Percentiles rank a stretch among this genome's conserved stretches.
Conservation (phyloP, 2,888 invertebrate genomes). For the Camptogramma bilineatum region DNA sequence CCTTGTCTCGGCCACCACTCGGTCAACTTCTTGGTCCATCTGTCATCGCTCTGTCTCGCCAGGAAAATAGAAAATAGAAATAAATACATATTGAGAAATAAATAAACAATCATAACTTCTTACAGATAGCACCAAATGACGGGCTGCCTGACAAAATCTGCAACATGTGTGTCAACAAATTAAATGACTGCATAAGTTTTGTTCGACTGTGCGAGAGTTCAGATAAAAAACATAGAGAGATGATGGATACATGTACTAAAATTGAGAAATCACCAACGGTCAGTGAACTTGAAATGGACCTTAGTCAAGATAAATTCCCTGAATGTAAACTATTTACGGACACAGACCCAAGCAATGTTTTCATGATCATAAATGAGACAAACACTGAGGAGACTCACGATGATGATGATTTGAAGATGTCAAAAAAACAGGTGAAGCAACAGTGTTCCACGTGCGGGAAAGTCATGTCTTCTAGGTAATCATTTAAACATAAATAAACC, state of each 20-base stretch:
- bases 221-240: conserved; percentile 59
- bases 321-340: conserved; percentile 45
- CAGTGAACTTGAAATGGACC: conserved; percentile 32
- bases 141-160: conserved; percentile 70
- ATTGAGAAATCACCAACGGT: conserved; percentile 29
- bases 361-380: conserved; percentile 30
- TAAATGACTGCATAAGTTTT: conserved; percentile 68
- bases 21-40: no score
- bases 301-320: conserved; percentile 29
- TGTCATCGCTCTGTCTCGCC: no score
- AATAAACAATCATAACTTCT: background rate
- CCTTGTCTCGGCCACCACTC: no score
- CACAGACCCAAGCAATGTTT: conserved; percentile 47
- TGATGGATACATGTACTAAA: conserved; percentile 39
- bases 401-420: conserved; percentile 31
- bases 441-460: conserved; percentile 83
- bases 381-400: conserved; percentile 26
- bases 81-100: no score
- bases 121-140: conserved; percentile 69
- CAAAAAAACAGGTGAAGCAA: conserved; percentile 50
- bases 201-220: conserved; percentile 64
- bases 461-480: conserved; percentile 79
- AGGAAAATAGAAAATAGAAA: no score
- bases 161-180: conserved; percentile 58
- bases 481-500: background rate